Evolutionary conservation across 2,888 invertebrate genomes (phyloP), one percentile per base, ranked within the genome.

Genomic region (Entomobrya proxima): DNA sequence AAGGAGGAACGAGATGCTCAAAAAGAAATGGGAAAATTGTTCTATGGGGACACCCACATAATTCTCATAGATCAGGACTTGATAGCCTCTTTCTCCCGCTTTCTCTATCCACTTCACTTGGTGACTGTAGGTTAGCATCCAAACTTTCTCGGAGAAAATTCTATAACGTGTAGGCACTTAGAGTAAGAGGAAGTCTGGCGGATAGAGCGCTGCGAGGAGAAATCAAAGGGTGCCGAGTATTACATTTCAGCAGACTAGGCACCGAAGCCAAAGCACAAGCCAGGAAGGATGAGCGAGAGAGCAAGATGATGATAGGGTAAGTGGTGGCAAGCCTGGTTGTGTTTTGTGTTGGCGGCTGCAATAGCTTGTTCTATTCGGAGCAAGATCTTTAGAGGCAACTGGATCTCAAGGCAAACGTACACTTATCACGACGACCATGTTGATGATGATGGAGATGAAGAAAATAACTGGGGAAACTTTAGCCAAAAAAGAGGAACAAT

Each of bases 191-290:
- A 64, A 64, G 64, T 64, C 64, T 64, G 27, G 21, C 13, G 58
- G 24, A 58, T 21, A 11, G 52, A 47, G 21, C 32, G n/a, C 35
- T 27, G 80, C 37, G n/a, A 30, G 79, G 72, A 67, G 40, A 83
- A 83, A 83, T 83, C 82, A 83, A 83, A 83, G 82, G 67, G 64
- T 83, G 52, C 74, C 69, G 44, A 81, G 58, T 81, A 27, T 61
- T 47, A 61, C 58, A 75, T 47, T 81, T 74, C 44, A 61, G 47
- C 40, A 55, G 11, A 61, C 32, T 9, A n/a, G 80, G 13, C 4
- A 52, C 6, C 7, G 18, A n/a, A 18, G 7, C 3, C 52, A 52
- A 52, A 18, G 18, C 6, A 15, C 61, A 27, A 61, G 32, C n/a
- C n/a, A 69, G 30, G 74, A 81, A 58, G 74, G 74, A 61, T 74